These are phyloP conservation scores for Helostoma temminkii DNA, from an alignment of 2,797 vertebrate species.

Conservation along the genomic window DNA sequence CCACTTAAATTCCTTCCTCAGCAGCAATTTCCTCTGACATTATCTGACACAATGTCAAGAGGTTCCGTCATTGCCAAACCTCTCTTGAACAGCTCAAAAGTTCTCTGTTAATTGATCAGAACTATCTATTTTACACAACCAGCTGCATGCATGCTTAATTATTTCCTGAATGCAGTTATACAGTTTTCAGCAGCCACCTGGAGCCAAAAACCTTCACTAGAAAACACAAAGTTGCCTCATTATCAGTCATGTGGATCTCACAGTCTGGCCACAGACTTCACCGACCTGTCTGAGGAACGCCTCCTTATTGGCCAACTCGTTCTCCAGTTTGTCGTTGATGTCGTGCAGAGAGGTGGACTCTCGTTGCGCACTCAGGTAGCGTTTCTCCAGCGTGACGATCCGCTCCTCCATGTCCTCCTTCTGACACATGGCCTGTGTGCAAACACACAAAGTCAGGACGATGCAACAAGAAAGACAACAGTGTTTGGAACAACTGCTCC, in stretches of 20 bases:
- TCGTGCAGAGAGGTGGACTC: conserved; percentile 99
- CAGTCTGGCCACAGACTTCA: conserved; percentile 6
- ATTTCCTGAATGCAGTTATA: conserved; percentile 6
- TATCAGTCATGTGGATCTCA: not conserved
- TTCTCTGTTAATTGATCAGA: conserved; percentile 20
- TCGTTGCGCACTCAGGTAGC: conserved; percentile 98
- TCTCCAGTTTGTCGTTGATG: conserved; percentile 99
- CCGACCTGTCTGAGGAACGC: conserved; percentile 96
- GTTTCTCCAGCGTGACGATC: conserved; percentile 97
- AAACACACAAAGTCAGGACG: conserved; percentile 1
- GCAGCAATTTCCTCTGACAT: conserved; percentile 49
- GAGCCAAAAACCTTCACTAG: not conserved
- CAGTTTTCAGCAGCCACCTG: conserved; percentile 28
- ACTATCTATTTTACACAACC: conserved; percentile 13
- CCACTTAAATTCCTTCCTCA: conserved; percentile 29
- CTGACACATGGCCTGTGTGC: conserved; percentile 94
- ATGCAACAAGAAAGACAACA: not conserved
- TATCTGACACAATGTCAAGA: conserved; percentile 50
- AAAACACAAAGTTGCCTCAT: not conserved
- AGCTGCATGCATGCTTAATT: conserved; percentile 10
- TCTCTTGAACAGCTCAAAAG: conserved; percentile 17
- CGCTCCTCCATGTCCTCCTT: conserved; percentile 99
- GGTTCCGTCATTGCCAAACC: conserved; percentile 25
- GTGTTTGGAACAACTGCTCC: not conserved
- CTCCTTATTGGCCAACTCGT: conserved; percentile 97